Percentiles rank a stretch among this genome's conserved stretches.
These are phyloP conservation scores for Acanthopleura granulata DNA, from an alignment of 2,888 invertebrate genomes.

Conservation along the genomic window DNA sequence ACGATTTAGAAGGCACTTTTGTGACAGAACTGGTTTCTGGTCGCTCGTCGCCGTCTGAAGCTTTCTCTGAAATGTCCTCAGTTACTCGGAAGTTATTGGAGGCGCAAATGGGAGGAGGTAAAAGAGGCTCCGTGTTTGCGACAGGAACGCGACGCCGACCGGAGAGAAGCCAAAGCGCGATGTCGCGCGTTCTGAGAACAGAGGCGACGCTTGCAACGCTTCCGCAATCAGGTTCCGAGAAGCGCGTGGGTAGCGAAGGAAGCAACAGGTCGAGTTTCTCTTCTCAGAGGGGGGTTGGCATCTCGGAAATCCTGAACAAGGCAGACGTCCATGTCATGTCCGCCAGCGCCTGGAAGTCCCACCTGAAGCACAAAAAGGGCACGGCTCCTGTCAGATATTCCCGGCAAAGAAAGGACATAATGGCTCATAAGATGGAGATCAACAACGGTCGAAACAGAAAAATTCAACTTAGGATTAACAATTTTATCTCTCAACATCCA, in stretches of 20 bases:
- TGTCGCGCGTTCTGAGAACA: constrained; percentile 3
- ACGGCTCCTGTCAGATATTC: constrained; percentile 34
- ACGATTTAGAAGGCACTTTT: not conserved
- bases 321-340: constrained; percentile 35
- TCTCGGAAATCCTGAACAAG: constrained; percentile 48
- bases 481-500: constrained; percentile 32
- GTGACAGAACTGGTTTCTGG: not conserved
- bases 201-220: constrained; percentile 13
- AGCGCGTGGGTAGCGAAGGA: not conserved
- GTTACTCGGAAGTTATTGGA: constrained; percentile 50
- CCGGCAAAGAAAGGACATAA: constrained; percentile 35
- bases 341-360: constrained; percentile 46
- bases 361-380: constrained; percentile 34
- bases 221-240: not conserved
- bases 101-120: constrained; percentile 33
- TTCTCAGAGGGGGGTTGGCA: constrained; percentile 25
- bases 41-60: not conserved
- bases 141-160: constrained; percentile 1
- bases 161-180: constrained; percentile 10
- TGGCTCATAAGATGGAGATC: constrained; percentile 37
- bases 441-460: constrained; percentile 33
- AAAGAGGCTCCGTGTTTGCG: constrained; percentile 11
- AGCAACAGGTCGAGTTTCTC: not conserved
- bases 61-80: constrained; percentile 41
- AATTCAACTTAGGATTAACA: constrained; percentile 38